phyloP scores from a whole-genome alignment of 2,797 vertebrate genomes.

The Petrocephalus schoutedeni region DNA sequence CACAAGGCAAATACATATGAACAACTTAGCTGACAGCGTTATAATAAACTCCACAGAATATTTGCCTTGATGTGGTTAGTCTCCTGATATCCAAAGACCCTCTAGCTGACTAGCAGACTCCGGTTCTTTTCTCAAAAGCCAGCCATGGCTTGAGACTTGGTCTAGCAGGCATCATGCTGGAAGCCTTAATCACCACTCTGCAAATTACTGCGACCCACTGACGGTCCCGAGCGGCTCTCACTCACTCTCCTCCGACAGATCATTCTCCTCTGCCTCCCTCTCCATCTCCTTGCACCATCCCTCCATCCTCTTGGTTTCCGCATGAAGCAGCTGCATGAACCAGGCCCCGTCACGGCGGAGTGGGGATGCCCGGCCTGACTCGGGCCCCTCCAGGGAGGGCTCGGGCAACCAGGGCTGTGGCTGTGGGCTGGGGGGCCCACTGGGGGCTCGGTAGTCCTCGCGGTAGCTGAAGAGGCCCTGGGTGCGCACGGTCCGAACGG shows the following conservation, averaged over 20 bases:
- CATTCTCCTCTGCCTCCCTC: conserved; percentile 92
- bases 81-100: not conserved
- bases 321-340: conserved; percentile 94
- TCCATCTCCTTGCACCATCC: conserved; percentile 99
- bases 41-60: not conserved
- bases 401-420: conserved; percentile 82
- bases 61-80: not conserved
- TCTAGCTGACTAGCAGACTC: not conserved
- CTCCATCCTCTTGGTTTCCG: conserved; percentile 95
- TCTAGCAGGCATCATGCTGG: not conserved
- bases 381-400: conserved; percentile 57
- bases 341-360: conserved; percentile 85
- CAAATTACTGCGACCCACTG: not conserved
- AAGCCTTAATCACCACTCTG: not conserved
- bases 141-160: not conserved
- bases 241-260: conserved; percentile 95
- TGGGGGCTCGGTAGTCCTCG: conserved; percentile 86
- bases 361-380: conserved; percentile 82
- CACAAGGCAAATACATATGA: not conserved
- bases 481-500: conserved; percentile 89
- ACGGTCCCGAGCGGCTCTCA: conserved; percentile 25
- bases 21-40: not conserved
- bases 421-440: conserved; percentile 79
- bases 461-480: conserved; percentile 98
- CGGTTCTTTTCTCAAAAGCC: not conserved